Percentiles rank a stretch among this genome's conserved stretches.
Evolutionary conservation across 2,113 vertebrate species (phyloP).

Genomic region (Ardeotis arabs): DNA sequence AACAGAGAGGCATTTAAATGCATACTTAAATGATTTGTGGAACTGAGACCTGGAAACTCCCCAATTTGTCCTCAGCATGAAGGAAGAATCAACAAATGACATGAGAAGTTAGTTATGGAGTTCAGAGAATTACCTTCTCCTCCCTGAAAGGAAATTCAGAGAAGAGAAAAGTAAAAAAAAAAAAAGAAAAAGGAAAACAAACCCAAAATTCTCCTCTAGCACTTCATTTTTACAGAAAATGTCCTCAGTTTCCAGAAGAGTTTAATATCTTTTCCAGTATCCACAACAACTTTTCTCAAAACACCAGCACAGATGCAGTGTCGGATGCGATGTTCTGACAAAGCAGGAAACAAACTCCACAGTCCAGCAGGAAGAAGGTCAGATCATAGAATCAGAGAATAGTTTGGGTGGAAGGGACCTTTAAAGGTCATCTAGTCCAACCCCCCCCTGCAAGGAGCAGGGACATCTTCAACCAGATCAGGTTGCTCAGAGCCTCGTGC

Average conservation of each 20-base stretch:
- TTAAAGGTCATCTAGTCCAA: too few relatives aligned
- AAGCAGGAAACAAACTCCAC: conserved; percentile 60
- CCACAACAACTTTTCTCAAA: conserved; percentile 16
- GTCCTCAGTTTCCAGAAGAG: neutral
- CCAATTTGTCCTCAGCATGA: neutral
- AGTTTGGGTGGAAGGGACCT: too few relatives aligned
- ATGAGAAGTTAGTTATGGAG: neutral
- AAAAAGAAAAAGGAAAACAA: neutral
- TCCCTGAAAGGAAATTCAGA: neutral
- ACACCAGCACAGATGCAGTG: neutral
- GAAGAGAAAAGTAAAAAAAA: neutral
- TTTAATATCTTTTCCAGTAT: conserved; percentile 47
- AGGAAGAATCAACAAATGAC: conserved; percentile 1
- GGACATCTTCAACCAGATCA: too few relatives aligned
- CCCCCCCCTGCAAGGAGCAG: too few relatives aligned
- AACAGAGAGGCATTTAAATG: neutral
- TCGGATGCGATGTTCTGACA: neutral
- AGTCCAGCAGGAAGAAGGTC: conserved; percentile 60
- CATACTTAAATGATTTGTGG: neutral
- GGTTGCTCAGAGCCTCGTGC: too few relatives aligned
- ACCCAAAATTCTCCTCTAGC: neutral
- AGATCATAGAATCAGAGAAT: neutral
- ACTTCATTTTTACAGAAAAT: conserved; percentile 27
- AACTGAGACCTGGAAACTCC: neutral
- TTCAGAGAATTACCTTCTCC: neutral